Base-by-base conservation (phyloP, 2,888 invertebrate genomes). In the Cancer borealis region DNA sequence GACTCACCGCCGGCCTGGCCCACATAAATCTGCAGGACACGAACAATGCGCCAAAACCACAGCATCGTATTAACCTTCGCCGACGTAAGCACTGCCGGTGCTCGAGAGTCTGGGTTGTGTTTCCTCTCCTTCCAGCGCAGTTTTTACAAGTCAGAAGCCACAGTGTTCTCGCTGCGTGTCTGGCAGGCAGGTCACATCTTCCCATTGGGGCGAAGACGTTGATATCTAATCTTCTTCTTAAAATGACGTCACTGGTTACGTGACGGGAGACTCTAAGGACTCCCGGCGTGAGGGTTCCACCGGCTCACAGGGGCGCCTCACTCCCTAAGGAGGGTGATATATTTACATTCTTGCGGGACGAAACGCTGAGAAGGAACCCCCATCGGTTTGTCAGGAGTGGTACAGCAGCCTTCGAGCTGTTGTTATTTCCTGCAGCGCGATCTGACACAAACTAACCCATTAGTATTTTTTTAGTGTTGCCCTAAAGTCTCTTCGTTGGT, bases 221-320 rank as follows among this genome's bases (percentile, higher is more conserved):
- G 84, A 84, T 84, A 84, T 84, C 39, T 84, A 84, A 39, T 84
- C 84, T 21, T 14, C 84, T 39, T 84, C 84, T 21, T 84, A 84
- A 39, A 84, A n/a, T 84, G 84, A 84, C 39, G 84, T 84, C 84
- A 84, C 84, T 3, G 39, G 3, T 84, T 39, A 84, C 84, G 84
- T 84, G 84, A 84, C 39, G 84, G 39, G 84, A 84, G 84, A 84
- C 84, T 26, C 54, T 46, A 14, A 66, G 91, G n/a, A 60, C 91
- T 30, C 91, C 60, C 49, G 73, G 73, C 39, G 46, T 39, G 60
- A 66, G 73, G 60, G 14, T n/a, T 73, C 91, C 91, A 73, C 45
- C 26, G 14, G 73, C 91, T 10, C 91, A 73, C 91, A 39, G 66
- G 91, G 91, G 91, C 21, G 73, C 46, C 91, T 45, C 21, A 8